Evolutionary conservation across 2,888 invertebrate genomes (phyloP).

Genomic region (Listrodromus nycthemerus): DNA sequence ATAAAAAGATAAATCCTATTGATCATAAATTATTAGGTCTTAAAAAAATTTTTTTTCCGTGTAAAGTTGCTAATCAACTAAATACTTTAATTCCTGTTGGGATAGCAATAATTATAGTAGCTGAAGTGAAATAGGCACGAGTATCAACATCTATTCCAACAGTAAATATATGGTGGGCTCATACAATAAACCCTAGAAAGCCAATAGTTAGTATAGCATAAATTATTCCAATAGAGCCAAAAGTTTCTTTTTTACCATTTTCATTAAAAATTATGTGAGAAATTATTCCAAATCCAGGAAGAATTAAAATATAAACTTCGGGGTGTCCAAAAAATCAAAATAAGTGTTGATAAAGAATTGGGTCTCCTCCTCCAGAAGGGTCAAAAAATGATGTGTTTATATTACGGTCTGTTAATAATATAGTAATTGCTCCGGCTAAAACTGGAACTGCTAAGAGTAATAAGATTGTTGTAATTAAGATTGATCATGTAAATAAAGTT

Average conservation of each 20-base stretch:
- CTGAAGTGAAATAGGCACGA: slow-evolving; percentile 93
- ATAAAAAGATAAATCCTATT: slow-evolving; percentile 91
- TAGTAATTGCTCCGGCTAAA: slow-evolving; percentile 92
- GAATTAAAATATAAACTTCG: slow-evolving; percentile 94
- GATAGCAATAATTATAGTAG: slow-evolving; percentile 94
- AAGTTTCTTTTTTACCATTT: slow-evolving; percentile 91
- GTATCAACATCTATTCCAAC: slow-evolving; percentile 94
- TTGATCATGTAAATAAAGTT: slow-evolving; percentile 91
- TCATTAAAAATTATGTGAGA: slow-evolving; percentile 92
- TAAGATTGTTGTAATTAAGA: slow-evolving; percentile 88
- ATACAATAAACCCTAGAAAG: slow-evolving; percentile 92
- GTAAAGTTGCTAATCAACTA: slow-evolving; percentile 89
- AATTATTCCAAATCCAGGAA: slow-evolving; percentile 93
- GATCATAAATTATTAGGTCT: slow-evolving; percentile 88
- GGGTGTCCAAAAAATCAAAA: slow-evolving; percentile 96
- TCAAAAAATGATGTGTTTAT: slow-evolving; percentile 93
- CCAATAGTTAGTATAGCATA: slow-evolving; percentile 95
- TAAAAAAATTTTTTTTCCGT: slow-evolving; percentile 88
- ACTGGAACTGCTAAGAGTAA: slow-evolving; percentile 90
- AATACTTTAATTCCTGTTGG: slow-evolving; percentile 95
- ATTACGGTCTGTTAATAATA: slow-evolving; percentile 92
- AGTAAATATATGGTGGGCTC: slow-evolving; percentile 94
- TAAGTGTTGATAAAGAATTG: slow-evolving; percentile 92
- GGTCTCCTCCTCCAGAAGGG: slow-evolving; percentile 92
- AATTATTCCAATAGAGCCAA: slow-evolving; percentile 91